phyloP scores from a whole-genome alignment of 2,113 vertebrate species.

The Dicrurus megarhynchus region DNA sequence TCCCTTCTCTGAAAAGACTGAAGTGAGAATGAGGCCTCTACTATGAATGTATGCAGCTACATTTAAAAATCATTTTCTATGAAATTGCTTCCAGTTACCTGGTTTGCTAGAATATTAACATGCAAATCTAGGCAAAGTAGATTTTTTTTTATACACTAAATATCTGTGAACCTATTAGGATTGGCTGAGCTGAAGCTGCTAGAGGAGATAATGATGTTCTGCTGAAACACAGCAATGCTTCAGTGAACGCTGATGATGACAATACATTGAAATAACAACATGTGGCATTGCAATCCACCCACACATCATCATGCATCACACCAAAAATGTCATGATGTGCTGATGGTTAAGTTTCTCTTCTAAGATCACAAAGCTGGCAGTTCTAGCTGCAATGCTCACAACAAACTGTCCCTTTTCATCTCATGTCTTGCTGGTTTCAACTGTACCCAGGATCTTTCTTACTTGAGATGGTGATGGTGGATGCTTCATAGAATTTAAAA shows the following conservation, averaged over 20 bases:
- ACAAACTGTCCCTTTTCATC: not conserved
- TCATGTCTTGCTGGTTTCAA: not conserved
- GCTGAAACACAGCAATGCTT: not conserved
- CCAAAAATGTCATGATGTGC: slow-evolving; percentile 16
- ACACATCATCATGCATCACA: not conserved
- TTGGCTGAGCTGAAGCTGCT: not conserved
- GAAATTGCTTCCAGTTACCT: slow-evolving; percentile 21
- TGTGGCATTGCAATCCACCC: slow-evolving; percentile 27
- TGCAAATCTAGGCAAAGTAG: slow-evolving; percentile 21
- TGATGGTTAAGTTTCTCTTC: slow-evolving; percentile 20
- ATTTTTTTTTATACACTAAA: not conserved
- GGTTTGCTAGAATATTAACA: slow-evolving; percentile 6
- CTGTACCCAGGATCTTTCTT: not conserved
- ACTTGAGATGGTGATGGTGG: not conserved
- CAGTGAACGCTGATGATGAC: not conserved
- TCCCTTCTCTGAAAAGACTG: not conserved
- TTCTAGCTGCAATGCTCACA: not conserved
- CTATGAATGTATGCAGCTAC: not conserved
- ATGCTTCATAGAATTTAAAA: not conserved
- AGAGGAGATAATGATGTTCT: slow-evolving; percentile 9
- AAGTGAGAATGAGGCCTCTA: not conserved
- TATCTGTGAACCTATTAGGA: not conserved
- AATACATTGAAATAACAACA: slow-evolving; percentile 43
- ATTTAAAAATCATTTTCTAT: not conserved
- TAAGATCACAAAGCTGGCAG: slow-evolving; percentile 20